phyloP scores from a whole-genome alignment of 2,888 invertebrate species.

The Watsonalla cultraria region DNA sequence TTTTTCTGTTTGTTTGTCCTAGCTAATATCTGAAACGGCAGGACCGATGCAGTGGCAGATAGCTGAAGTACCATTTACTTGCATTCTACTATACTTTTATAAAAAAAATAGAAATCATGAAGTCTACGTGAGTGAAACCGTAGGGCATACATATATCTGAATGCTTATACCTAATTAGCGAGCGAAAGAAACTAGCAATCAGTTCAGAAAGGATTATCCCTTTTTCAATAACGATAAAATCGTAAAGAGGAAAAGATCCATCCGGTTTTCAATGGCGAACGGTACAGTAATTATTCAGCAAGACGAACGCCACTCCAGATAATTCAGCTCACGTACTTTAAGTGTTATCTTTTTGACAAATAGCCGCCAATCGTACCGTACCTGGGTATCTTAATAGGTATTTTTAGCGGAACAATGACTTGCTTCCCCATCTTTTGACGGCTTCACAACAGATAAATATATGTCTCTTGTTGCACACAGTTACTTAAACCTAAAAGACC shows the following conservation, averaged over 20 bases:
- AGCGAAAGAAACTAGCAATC: background rate
- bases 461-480: background rate
- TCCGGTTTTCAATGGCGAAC: conserved; percentile 37
- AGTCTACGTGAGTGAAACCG: too few relatives aligned
- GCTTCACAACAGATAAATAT: background rate
- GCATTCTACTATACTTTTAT: too few relatives aligned
- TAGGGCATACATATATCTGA: too few relatives aligned
- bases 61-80: too few relatives aligned
- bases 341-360: conserved; percentile 70
- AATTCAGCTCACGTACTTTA: conserved; percentile 59
- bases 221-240: background rate
- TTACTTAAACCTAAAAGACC: too few relatives aligned
- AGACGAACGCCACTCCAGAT: conserved; percentile 66
- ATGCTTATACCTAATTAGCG: background rate
- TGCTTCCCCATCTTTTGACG: conserved; percentile 1
- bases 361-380: conserved; percentile 50
- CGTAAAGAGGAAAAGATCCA: conserved; percentile 27
- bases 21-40: too few relatives aligned
- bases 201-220: background rate
- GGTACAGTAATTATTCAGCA: conserved; percentile 64
- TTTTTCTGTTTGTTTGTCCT: too few relatives aligned
- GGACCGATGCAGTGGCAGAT: too few relatives aligned
- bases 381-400: conserved; percentile 49
- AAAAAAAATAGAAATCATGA: too few relatives aligned
- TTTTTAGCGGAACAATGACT: conserved; percentile 9